phyloP scores from a whole-genome alignment of 2,888 invertebrate species.

The Prionchulus punctatus region DNA sequence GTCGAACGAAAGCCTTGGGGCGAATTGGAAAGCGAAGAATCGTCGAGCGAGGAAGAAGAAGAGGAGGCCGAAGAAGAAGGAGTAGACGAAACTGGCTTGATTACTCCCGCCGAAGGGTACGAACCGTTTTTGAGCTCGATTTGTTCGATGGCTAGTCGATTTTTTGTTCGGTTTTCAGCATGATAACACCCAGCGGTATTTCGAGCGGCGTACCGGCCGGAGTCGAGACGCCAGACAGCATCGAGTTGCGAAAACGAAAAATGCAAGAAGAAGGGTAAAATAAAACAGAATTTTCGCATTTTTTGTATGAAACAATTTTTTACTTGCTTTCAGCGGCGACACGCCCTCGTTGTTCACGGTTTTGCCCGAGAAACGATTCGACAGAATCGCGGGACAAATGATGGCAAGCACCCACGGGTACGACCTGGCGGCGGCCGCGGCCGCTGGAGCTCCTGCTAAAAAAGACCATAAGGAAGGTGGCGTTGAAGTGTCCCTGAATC shows the following conservation, averaged over 20 bases:
- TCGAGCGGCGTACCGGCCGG: constrained; percentile 25
- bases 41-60: constrained; percentile 14
- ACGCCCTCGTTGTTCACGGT: constrained; percentile 88
- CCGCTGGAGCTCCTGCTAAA: constrained; percentile 24
- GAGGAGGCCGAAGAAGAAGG: constrained; percentile 20
- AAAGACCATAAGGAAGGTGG: constrained; percentile 26
- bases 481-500: constrained; percentile 87
- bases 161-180: constrained; percentile 12
- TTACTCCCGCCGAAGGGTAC: constrained; percentile 72
- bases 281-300: neutral
- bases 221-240: constrained; percentile 93
- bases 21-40: constrained; percentile 68
- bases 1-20: constrained; percentile 92
- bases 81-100: constrained; percentile 59
- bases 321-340: constrained; percentile 49
- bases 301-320: neutral
- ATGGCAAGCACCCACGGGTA: constrained; percentile 90
- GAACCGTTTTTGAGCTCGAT: no score
- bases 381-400: constrained; percentile 58
- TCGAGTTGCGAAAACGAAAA: constrained; percentile 89
- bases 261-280: constrained; percentile 74
- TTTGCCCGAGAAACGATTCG: constrained; percentile 78
- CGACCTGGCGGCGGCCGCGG: constrained; percentile 55
- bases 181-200: constrained; percentile 25
- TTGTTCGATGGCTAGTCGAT: neutral